Conservation (phyloP, 2,797 vertebrate species). For the Moxostoma hubbsi region DNA sequence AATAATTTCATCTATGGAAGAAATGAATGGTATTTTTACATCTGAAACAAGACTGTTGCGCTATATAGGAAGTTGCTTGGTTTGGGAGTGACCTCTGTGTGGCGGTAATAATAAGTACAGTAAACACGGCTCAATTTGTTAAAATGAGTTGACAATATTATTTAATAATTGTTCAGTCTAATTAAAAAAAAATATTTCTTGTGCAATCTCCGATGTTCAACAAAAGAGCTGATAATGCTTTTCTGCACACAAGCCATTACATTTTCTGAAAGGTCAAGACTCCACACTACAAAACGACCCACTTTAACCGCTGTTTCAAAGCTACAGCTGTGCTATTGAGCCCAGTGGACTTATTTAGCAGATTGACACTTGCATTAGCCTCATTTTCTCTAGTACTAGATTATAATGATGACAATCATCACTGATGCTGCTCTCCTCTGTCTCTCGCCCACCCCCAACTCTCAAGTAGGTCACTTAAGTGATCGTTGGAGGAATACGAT, state of each 20-base stretch:
- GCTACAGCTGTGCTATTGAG: constrained; percentile 30
- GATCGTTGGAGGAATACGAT: constrained; percentile 24
- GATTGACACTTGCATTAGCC: constrained; percentile 54
- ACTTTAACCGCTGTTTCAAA: neutral
- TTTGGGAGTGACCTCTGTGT: too few relatives aligned
- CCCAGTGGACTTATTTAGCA: constrained; percentile 35
- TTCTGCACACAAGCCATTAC: neutral
- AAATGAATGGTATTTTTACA: too few relatives aligned
- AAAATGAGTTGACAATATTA: too few relatives aligned
- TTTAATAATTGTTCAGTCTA: too few relatives aligned
- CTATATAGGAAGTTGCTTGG: too few relatives aligned
- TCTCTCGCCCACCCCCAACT: constrained; percentile 11
- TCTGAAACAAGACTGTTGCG: too few relatives aligned
- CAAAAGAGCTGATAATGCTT: neutral
- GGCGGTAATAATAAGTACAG: too few relatives aligned
- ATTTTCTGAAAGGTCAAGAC: neutral
- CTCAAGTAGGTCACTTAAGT: constrained; percentile 32
- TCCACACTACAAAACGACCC: neutral
- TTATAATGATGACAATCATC: constrained; percentile 51
- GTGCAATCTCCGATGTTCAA: neutral
- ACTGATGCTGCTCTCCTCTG: constrained; percentile 27
- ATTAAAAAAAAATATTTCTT: neutral
- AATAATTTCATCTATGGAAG: too few relatives aligned
- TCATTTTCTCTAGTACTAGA: constrained; percentile 50
- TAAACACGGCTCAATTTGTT: too few relatives aligned